phyloP scores from a whole-genome alignment of 2,113 vertebrate genomes.

The Chaenocephalus aceratus region DNA sequence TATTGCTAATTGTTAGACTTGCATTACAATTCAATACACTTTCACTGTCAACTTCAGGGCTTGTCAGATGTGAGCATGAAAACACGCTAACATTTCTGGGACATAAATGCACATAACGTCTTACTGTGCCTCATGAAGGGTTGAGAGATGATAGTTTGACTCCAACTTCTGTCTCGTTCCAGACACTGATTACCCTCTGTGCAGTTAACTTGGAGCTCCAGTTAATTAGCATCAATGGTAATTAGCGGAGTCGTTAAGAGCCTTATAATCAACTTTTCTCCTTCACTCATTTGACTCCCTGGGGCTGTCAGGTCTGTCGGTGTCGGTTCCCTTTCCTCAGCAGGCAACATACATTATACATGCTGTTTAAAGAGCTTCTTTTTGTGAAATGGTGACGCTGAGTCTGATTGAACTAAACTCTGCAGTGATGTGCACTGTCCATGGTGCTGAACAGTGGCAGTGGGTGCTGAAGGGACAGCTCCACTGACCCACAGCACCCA shows the following conservation, averaged over 20 bases:
- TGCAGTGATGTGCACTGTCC: conserved; percentile 37
- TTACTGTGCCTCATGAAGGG: conserved; percentile 63
- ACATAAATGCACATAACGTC: conserved; percentile 58
- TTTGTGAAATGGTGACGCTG: conserved; percentile 62
- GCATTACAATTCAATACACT: conserved; percentile 32
- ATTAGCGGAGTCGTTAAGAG: conserved; percentile 83
- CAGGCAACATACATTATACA: conserved; percentile 78
- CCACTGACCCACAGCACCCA: conserved; percentile 3
- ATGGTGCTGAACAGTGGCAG: conserved; percentile 41
- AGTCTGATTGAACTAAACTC: conserved; percentile 63
- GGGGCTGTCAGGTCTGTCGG: conserved; percentile 78
- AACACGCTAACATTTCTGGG: conserved; percentile 42
- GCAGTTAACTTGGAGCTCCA: conserved; percentile 79
- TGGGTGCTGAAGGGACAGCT: conserved; percentile 28
- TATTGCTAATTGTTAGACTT: too few relatives aligned
- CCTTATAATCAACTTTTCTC: conserved; percentile 83
- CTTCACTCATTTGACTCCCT: conserved; percentile 78
- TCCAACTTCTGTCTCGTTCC: conserved; percentile 77
- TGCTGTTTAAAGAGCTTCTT: conserved; percentile 70
- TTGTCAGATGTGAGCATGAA: conserved; percentile 43
- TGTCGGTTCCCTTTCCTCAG: conserved; percentile 67
- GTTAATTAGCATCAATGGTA: conserved; percentile 83
- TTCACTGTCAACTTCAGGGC: conserved; percentile 39
- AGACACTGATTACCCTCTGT: conserved; percentile 78
- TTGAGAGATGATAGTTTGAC: conserved; percentile 79